Conservation (phyloP, 1,140 invertebrate genomes). For the Micrasema minimum region DNA sequence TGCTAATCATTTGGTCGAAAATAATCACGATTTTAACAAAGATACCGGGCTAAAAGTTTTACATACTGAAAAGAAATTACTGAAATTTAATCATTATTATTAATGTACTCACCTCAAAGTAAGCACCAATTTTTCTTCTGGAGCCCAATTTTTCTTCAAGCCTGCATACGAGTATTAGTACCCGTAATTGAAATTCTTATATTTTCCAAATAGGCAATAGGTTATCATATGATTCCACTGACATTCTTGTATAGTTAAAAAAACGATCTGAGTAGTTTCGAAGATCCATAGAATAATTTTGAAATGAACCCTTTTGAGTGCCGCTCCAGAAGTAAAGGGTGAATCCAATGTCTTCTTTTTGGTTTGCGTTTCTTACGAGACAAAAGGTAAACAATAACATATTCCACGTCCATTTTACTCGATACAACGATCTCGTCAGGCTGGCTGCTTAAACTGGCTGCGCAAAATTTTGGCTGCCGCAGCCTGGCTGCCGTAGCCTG, state of each 20-base stretch:
- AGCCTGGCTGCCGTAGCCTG: not conserved
- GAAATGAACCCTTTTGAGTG: constrained; percentile 36
- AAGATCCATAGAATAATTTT: constrained; percentile 38
- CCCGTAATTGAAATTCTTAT: constrained; percentile 28
- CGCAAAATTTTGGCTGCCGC: constrained; percentile 27
- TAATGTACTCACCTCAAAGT: constrained; percentile 26
- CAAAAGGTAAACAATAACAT: constrained; percentile 33
- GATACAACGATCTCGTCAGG: not conserved
- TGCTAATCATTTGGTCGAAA: no score
- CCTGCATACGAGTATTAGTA: constrained; percentile 30
- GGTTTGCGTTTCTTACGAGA: constrained; percentile 29
- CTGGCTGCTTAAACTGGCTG: constrained; percentile 30
- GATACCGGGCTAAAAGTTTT: no score
- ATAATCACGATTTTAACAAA: no score
- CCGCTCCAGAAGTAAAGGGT: constrained; percentile 19
- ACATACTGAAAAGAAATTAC: no score
- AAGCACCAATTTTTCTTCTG: constrained; percentile 32
- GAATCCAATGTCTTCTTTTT: constrained; percentile 36
- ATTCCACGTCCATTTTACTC: constrained; percentile 15
- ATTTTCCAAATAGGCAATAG: constrained; percentile 36
- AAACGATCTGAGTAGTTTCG: constrained; percentile 23
- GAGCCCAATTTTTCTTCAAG: constrained; percentile 36
- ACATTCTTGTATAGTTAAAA: constrained; percentile 41
- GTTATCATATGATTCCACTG: constrained; percentile 26
- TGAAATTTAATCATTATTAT: not conserved